Conservation (phyloP, 2,888 invertebrate species). For the Uloborus plumipes region DNA sequence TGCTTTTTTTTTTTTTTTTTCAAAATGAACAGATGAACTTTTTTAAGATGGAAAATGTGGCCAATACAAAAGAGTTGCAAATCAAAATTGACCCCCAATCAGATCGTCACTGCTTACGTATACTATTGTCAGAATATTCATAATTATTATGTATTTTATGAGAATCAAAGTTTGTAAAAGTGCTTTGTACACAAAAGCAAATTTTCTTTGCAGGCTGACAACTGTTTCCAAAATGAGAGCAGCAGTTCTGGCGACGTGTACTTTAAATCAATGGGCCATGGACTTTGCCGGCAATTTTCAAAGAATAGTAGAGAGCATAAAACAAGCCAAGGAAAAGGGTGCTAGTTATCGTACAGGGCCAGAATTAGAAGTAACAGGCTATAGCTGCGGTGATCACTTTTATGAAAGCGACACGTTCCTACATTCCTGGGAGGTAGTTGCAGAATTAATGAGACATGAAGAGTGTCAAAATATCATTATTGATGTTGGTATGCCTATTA, state of each 20-base stretch:
- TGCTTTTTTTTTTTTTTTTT: too few species aligned
- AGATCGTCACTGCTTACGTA: too few species aligned
- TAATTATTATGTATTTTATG: too few species aligned
- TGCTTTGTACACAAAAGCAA: too few species aligned
- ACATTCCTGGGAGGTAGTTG: slow-evolving; percentile 96
- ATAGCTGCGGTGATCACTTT: slow-evolving; percentile 98
- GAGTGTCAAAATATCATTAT: slow-evolving; percentile 89
- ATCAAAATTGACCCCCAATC: too few species aligned
- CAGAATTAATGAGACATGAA: slow-evolving; percentile 83
- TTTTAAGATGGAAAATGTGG: too few species aligned
- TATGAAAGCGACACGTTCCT: slow-evolving; percentile 93
- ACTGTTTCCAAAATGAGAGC: slow-evolving; percentile 17
- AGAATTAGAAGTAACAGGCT: slow-evolving; percentile 95
- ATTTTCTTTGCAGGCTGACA: not conserved
- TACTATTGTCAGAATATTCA: too few species aligned
- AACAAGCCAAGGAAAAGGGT: slow-evolving; percentile 88
- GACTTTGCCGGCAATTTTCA: slow-evolving; percentile 96
- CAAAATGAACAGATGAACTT: too few species aligned
- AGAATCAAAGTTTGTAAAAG: too few species aligned
- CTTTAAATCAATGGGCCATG: slow-evolving; percentile 97
- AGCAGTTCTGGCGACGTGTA: slow-evolving; percentile 82
- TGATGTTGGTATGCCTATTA: slow-evolving; percentile 97
- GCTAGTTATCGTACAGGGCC: slow-evolving; percentile 94
- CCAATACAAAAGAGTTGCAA: too few species aligned
- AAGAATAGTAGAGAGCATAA: slow-evolving; percentile 89